Conservation (phyloP, 2,113 vertebrate genomes). For the Sphyrna mokarran region DNA sequence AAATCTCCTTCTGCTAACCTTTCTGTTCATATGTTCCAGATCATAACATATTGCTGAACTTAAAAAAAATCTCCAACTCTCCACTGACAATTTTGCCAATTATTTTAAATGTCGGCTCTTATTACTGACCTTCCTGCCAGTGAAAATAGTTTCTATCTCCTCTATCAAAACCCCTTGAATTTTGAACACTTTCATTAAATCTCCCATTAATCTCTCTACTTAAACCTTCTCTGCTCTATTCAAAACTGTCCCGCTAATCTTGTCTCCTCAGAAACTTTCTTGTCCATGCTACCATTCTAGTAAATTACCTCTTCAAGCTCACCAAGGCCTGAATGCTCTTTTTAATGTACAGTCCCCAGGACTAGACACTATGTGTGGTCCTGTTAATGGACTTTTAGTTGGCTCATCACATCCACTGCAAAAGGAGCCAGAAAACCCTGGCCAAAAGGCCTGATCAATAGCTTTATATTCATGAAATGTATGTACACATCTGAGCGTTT, state of each 20-base stretch:
- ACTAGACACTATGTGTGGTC: neutral
- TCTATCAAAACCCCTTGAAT: neutral
- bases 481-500: no score
- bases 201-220: neutral
- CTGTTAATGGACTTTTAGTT: no score
- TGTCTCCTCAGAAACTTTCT: neutral
- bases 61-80: neutral
- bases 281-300: neutral
- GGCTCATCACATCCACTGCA: no score
- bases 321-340: neutral
- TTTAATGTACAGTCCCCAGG: neutral
- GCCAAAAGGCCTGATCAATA: neutral
- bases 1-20: neutral
- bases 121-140: neutral
- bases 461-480: neutral
- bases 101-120: neutral
- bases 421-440: no score
- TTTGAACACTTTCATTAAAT: neutral
- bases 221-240: neutral
- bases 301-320: neutral
- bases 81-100: neutral
- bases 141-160: neutral
- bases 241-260: neutral
- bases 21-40: neutral
- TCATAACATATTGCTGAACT: neutral